A percentile compares a stretch with the other conserved stretches of the same genome.
These are phyloP conservation scores for Eupithecia dodoneata DNA, from an alignment of 2,888 invertebrate species.

Conservation along the genomic window DNA sequence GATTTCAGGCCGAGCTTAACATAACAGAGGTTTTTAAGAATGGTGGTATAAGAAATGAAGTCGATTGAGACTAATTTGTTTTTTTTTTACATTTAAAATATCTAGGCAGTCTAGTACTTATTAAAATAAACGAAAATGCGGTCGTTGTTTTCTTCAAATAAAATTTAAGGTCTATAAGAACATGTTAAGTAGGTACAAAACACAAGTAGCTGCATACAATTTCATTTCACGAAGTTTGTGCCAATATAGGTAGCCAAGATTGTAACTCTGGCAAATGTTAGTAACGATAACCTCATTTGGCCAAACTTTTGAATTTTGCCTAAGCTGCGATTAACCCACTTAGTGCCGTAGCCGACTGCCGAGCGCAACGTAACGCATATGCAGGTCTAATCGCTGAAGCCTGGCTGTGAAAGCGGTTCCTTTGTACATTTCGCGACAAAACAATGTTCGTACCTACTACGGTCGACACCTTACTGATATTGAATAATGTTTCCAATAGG, in stretches of 20 bases:
- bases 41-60: no score
- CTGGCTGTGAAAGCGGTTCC: not conserved
- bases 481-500: constrained; percentile 50
- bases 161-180: no score
- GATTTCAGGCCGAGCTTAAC: no score
- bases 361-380: not conserved
- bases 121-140: no score
- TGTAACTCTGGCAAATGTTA: not conserved
- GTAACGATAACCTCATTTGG: not conserved
- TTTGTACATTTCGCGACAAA: not conserved
- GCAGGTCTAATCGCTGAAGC: not conserved
- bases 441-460: not conserved
- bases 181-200: no score
- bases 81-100: no score
- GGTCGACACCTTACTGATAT: not conserved
- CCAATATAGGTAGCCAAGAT: not conserved
- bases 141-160: no score
- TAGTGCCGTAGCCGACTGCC: not conserved
- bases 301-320: not conserved
- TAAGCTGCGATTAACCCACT: not conserved
- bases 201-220: no score
- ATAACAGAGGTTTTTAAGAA: no score
- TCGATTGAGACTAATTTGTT: no score
- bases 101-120: no score
- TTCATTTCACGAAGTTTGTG: not conserved